A percentile compares a stretch with the other conserved stretches of the same genome.
phyloP scores from a whole-genome alignment of 2,888 invertebrate species.

The Tetrapedia diversipes region DNA sequence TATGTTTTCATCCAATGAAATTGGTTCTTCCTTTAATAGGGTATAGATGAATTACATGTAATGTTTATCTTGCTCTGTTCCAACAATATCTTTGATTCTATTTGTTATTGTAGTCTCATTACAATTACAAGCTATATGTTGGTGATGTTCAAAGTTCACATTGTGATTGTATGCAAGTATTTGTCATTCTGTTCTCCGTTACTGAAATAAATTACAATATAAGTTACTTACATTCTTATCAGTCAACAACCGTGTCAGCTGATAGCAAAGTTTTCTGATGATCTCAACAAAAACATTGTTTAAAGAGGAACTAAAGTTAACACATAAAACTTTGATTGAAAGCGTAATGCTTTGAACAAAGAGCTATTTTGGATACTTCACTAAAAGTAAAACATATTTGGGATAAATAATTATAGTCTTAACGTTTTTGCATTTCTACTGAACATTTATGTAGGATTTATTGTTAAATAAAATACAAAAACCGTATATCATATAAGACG shows the following conservation, averaged over 20 bases:
- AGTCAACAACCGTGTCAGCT: slow-evolving; percentile 16
- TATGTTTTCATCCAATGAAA: background rate
- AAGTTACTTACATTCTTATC: slow-evolving; percentile 41
- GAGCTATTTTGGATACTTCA: slow-evolving; percentile 25
- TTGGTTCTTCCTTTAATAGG: background rate
- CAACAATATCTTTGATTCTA: slow-evolving; percentile 19
- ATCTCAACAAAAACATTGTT: slow-evolving; percentile 38
- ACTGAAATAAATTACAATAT: slow-evolving; percentile 48
- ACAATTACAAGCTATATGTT: slow-evolving; percentile 27
- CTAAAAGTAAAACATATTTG: slow-evolving; percentile 24
- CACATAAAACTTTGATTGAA: slow-evolving; percentile 19
- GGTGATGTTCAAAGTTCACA: slow-evolving; percentile 58
- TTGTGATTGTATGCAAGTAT: slow-evolving; percentile 50
- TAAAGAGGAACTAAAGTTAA: background rate
- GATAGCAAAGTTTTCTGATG: slow-evolving; percentile 40
- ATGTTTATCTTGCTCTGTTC: slow-evolving; percentile 36
- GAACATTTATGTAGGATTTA: background rate
- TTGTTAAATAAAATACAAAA: too few relatives aligned
- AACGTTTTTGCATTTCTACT: slow-evolving; percentile 7
- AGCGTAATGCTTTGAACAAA: slow-evolving; percentile 37
- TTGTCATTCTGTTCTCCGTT: slow-evolving; percentile 53
- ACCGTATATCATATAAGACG: too few relatives aligned
- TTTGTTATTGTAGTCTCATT: slow-evolving; percentile 11
- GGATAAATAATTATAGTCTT: slow-evolving; percentile 24
- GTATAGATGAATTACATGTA: slow-evolving; percentile 43